Percentiles rank a stretch among this genome's conserved stretches.
Conservation (phyloP, 1,140 invertebrate species). For the Penaeus vannamei region DNA sequence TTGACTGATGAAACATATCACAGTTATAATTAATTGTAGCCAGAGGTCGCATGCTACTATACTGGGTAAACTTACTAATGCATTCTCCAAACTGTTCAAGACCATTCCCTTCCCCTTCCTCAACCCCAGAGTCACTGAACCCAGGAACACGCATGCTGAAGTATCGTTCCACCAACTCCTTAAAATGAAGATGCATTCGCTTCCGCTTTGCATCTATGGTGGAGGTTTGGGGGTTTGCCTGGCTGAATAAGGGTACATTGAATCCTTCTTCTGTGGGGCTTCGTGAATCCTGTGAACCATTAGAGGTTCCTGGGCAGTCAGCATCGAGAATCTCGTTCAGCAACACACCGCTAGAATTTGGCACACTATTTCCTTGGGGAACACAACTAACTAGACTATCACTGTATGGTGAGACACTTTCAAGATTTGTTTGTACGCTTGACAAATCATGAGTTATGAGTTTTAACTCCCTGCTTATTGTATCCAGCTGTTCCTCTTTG, state of each 20-base stretch:
- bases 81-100: constrained; percentile 86
- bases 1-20: constrained; percentile 90
- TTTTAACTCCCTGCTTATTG: constrained; percentile 81
- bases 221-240: constrained; percentile 66
- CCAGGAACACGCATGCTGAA: constrained; percentile 84
- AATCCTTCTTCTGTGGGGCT: constrained; percentile 57
- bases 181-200: constrained; percentile 88
- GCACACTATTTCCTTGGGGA: constrained; percentile 51
- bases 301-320: constrained; percentile 50
- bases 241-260: constrained; percentile 52
- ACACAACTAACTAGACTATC: constrained; percentile 29
- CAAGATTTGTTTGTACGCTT: constrained; percentile 84
- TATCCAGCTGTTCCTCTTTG: constrained; percentile 82
- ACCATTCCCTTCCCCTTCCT: constrained; percentile 69
- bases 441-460: constrained; percentile 86
- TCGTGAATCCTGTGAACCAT: constrained; percentile 30
- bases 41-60: constrained; percentile 83
- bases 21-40: constrained; percentile 92
- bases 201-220: constrained; percentile 80
- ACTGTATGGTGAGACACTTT: constrained; percentile 78
- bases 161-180: constrained; percentile 92
- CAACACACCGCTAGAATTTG: constrained; percentile 57
- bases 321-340: constrained; percentile 48
- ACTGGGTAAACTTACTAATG: constrained; percentile 90
- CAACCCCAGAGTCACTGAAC: constrained; percentile 70